A percentile compares a stretch with the other conserved stretches of the same genome.
Conservation (phyloP, 2,797 vertebrate species). For the Anguilla obscura region DNA sequence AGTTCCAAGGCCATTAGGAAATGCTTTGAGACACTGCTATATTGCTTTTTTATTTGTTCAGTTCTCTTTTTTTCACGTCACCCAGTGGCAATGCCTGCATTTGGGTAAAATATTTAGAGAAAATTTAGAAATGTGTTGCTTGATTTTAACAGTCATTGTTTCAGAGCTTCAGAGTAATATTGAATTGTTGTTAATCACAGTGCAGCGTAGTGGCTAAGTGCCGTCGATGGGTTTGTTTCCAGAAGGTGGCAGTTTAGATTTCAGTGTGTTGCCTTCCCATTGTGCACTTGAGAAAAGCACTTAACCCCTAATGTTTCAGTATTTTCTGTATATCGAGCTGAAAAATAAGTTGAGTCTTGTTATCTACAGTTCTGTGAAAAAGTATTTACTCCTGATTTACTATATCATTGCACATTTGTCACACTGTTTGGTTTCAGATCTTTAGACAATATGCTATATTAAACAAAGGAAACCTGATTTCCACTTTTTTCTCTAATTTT, state of each 20-base stretch:
- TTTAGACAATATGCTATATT: no score
- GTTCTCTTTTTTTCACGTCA: neutral
- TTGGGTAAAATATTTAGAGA: neutral
- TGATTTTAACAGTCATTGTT: neutral
- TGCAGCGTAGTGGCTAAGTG: neutral
- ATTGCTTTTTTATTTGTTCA: slow-evolving; percentile 20
- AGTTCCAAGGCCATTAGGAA: slow-evolving; percentile 19
- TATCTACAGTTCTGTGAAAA: no score
- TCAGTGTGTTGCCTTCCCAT: neutral
- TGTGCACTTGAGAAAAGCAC: neutral
- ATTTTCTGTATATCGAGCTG: neutral
- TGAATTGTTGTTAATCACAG: neutral
- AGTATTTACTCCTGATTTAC: no score
- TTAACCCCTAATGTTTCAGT: neutral
- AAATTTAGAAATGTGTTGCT: neutral
- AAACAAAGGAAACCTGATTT: no score
- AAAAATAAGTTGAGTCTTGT: neutral
- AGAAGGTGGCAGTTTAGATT: neutral
- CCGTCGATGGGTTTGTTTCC: neutral
- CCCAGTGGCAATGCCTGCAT: neutral
- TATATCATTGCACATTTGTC: no score
- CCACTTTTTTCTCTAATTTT: no score
- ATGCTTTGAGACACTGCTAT: neutral
- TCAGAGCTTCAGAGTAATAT: neutral
- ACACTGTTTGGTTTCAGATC: no score